A percentile compares a stretch with the other conserved stretches of the same genome.
These are phyloP conservation scores for Rousettus madagascariensis DNA, from an alignment of 2,797 vertebrate species.

Conservation along the genomic window DNA sequence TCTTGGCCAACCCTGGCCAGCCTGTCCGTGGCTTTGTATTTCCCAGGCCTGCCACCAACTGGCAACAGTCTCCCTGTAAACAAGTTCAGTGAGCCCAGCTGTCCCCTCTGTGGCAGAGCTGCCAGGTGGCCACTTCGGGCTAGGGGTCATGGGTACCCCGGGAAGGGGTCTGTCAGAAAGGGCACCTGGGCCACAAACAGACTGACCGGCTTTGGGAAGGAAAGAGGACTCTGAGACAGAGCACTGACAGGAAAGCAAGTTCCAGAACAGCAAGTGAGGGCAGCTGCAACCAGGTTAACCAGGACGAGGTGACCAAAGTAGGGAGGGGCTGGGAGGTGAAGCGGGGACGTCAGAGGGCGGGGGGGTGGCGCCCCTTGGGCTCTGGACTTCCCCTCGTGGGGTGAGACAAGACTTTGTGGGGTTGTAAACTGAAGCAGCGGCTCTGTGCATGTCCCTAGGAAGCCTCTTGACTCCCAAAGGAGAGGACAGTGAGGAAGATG, in stretches of 20 bases:
- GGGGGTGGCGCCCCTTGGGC: neutral
- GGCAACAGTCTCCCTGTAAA: neutral
- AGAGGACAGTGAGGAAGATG: slow-evolving; percentile 99
- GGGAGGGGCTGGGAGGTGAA: accelerated
- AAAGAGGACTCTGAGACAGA: neutral
- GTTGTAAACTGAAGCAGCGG: neutral
- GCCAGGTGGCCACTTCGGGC: neutral
- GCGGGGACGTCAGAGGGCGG: too few species aligned
- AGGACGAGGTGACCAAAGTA: too few species aligned
- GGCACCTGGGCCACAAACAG: neutral
- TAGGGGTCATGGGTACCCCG: neutral
- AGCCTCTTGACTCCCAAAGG: slow-evolving; percentile 85
- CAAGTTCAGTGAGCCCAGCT: neutral
- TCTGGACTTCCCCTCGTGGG: neutral
- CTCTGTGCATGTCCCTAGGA: slow-evolving; percentile 28
- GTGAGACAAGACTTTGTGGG: accelerated
- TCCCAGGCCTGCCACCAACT: neutral
- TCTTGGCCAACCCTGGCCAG: neutral
- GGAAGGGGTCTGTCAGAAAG: neutral
- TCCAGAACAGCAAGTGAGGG: neutral
- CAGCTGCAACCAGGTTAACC: too few species aligned
- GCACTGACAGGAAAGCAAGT: neutral
- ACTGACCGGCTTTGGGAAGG: neutral
- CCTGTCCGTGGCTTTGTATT: too few species aligned
- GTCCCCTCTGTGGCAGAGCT: neutral